A percentile compares a stretch with the other conserved stretches of the same genome.
Conservation (phyloP, 2,888 invertebrate genomes). For the Pharmacophagus antenor region DNA sequence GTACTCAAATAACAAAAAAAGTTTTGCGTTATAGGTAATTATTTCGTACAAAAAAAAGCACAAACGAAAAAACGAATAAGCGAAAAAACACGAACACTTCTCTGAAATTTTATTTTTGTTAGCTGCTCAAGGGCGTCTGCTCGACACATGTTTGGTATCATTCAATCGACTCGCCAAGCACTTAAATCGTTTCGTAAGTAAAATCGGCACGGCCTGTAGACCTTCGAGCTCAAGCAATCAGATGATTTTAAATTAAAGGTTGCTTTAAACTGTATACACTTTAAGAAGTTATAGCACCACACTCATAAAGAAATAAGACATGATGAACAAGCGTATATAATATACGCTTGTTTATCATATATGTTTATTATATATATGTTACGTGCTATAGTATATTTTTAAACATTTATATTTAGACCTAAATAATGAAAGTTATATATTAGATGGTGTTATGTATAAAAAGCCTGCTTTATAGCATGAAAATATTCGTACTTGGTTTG, state of each 20-base stretch:
- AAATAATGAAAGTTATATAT: too few species aligned
- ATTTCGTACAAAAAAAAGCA: background rate
- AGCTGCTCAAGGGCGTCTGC: slow-evolving; percentile 21
- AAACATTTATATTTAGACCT: too few species aligned
- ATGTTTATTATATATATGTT: too few species aligned
- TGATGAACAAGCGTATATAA: too few species aligned
- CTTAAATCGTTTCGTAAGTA: slow-evolving; percentile 21
- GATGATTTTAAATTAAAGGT: slow-evolving; percentile 8
- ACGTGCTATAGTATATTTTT: too few species aligned
- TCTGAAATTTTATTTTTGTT: slow-evolving; percentile 17
- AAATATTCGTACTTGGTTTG: too few species aligned
- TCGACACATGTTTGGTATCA: slow-evolving; percentile 25
- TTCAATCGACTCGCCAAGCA: slow-evolving; percentile 14
- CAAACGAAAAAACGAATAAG: background rate
- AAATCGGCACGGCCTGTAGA: slow-evolving; percentile 4
- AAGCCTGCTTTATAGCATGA: too few species aligned
- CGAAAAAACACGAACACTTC: slow-evolving; percentile 5
- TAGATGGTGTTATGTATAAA: too few species aligned
- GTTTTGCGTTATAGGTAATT: background rate
- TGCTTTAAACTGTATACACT: slow-evolving; percentile 3
- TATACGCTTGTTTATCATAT: too few species aligned
- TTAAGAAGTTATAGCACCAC: too few species aligned
- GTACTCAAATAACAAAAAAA: background rate
- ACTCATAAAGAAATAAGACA: too few species aligned
- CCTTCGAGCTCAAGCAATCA: slow-evolving; percentile 9